A percentile compares a stretch with the other conserved stretches of the same genome.
These are phyloP conservation scores for Drosophila sproati DNA, from an alignment of 1,140 invertebrate genomes.

Conservation along the genomic window DNA sequence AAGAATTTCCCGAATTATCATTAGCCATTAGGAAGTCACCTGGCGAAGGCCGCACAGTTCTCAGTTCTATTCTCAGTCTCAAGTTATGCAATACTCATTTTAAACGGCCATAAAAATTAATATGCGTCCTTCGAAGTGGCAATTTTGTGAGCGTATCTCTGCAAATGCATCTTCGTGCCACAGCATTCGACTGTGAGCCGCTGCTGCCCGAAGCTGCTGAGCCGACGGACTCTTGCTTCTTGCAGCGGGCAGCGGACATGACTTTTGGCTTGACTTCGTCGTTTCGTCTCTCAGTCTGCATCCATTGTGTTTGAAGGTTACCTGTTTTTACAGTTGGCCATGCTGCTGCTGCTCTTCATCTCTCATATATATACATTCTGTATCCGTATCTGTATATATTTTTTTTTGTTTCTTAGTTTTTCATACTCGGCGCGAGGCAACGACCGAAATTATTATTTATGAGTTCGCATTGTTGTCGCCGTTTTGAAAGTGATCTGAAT, in stretches of 20 bases:
- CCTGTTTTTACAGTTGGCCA: slow-evolving; percentile 77
- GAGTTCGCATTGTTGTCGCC: slow-evolving; percentile 78
- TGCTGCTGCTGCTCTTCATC: slow-evolving; percentile 10
- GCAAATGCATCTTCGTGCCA: slow-evolving; percentile 62
- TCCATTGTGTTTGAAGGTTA: slow-evolving; percentile 74
- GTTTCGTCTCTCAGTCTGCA: slow-evolving; percentile 21
- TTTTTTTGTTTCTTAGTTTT: slow-evolving; percentile 39
- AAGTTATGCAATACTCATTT: slow-evolving; percentile 80
- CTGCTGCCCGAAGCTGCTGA: slow-evolving; percentile 22
- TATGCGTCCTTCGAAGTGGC: slow-evolving; percentile 80
- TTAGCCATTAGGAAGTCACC: slow-evolving; percentile 76
- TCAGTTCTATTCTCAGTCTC: slow-evolving; percentile 4
- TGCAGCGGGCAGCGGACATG: slow-evolving; percentile 53
- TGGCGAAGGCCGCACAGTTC: slow-evolving; percentile 47
- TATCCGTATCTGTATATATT: slow-evolving; percentile 38
- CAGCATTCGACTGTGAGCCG: slow-evolving; percentile 67
- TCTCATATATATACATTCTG: slow-evolving; percentile 4
- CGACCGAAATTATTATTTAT: slow-evolving; percentile 78
- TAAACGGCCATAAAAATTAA: slow-evolving; percentile 83
- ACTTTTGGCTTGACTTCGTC: slow-evolving; percentile 69
- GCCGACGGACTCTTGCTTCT: not conserved
- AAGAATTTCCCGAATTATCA: slow-evolving; percentile 59
- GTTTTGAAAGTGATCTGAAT: slow-evolving; percentile 72
- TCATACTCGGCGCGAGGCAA: slow-evolving; percentile 17
- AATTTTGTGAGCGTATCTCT: slow-evolving; percentile 71